A percentile compares a stretch with the other conserved stretches of the same genome.
phyloP scores from a whole-genome alignment of 2,113 vertebrate genomes.

The Beaufortia kweichowensis region DNA sequence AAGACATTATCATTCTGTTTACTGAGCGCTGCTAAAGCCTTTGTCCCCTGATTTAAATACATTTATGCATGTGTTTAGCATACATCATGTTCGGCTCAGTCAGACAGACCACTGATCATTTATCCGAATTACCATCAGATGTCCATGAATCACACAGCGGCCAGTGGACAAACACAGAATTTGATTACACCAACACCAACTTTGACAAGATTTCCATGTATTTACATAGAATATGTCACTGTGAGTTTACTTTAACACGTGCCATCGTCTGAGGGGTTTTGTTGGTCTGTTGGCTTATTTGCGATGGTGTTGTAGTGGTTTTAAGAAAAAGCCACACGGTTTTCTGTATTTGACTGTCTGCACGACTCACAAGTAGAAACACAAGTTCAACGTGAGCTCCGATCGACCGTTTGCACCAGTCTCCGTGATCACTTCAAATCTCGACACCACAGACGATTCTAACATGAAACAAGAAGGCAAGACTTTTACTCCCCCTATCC shows the following conservation, averaged over 20 bases:
- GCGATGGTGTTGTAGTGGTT: constrained; percentile 6
- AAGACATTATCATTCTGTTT: not conserved
- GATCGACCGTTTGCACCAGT: constrained; percentile 9
- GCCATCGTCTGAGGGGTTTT: constrained; percentile 1
- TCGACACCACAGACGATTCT: no score
- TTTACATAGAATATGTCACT: constrained; percentile 40
- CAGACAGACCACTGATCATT: constrained; percentile 37
- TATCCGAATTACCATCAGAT: constrained; percentile 38
- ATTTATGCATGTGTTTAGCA: constrained; percentile 30
- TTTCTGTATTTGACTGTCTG: constrained; percentile 27
- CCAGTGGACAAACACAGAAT: constrained; percentile 2
- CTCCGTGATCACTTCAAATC: constrained; percentile 21
- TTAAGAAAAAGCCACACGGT: not conserved
- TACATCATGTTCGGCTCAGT: constrained; percentile 28
- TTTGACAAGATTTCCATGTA: constrained; percentile 37
- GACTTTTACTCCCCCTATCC: not conserved
- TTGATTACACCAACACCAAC: constrained; percentile 21
- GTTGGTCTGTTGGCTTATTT: constrained; percentile 18
- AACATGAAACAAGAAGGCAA: constrained; percentile 24
- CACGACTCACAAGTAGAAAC: no score
- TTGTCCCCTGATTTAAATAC: constrained; percentile 1
- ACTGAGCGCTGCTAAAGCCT: not conserved
- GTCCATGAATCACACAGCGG: not conserved
- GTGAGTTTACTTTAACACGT: constrained; percentile 10
- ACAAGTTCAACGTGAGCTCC: not conserved